Conservation (phyloP, 2,888 invertebrate genomes). For the Drosophila monieri region DNA sequence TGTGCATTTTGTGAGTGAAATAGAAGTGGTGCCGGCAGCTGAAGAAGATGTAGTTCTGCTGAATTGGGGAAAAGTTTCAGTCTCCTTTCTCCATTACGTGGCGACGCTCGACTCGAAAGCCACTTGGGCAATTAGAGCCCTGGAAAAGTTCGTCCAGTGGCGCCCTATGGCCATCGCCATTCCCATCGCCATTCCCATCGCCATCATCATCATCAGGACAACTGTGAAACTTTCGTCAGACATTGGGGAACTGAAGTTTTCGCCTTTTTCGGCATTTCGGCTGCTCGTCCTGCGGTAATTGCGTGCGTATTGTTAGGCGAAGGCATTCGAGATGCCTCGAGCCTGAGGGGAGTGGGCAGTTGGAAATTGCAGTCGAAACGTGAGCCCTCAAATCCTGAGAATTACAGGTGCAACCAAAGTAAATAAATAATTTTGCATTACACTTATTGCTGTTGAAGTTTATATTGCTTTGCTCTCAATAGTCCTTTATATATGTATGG, state of each 20-base stretch:
- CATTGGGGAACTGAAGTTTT: constrained; percentile 64
- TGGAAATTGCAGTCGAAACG: constrained; percentile 35
- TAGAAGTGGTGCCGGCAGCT: constrained; percentile 12
- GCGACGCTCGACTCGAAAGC: constrained; percentile 62
- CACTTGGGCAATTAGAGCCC: constrained; percentile 74
- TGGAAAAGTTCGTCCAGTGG: constrained; percentile 58
- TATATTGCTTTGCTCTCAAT: neutral
- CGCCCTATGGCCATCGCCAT: constrained; percentile 21
- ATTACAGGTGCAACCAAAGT: constrained; percentile 22
- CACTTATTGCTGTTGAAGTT: constrained; percentile 2
- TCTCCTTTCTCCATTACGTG: constrained; percentile 60
- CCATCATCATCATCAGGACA: constrained; percentile 36
- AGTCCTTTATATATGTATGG: neutral
- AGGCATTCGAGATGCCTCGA: constrained; percentile 24
- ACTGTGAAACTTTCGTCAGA: constrained; percentile 66
- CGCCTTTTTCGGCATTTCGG: constrained; percentile 42
- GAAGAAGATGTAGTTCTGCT: constrained; percentile 27
- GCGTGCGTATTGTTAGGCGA: constrained; percentile 68
- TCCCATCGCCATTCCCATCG: constrained; percentile 21
- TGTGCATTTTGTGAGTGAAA: constrained; percentile 59
- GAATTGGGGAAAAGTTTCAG: constrained; percentile 39
- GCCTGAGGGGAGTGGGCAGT: neutral
- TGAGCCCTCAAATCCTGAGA: constrained; percentile 17
- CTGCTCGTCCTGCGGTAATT: constrained; percentile 64
- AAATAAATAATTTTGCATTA: constrained; percentile 31